phyloP scores from a whole-genome alignment of 2,113 vertebrate species.

The Rhinopomastus cyanomelas region DNA sequence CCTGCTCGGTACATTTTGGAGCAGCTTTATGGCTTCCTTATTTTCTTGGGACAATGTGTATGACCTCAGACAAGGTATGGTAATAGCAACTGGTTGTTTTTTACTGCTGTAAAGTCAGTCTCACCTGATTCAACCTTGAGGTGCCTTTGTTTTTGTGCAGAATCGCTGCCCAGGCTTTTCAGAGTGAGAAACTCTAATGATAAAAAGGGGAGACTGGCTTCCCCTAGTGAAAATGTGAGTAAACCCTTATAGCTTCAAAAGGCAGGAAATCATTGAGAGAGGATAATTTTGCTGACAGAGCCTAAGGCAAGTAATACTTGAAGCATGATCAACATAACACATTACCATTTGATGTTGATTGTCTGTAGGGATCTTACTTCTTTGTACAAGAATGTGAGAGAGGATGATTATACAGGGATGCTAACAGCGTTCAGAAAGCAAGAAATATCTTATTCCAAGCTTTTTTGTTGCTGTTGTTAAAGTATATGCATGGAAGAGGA shows the following conservation, averaged over 20 bases:
- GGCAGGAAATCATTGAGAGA: background rate
- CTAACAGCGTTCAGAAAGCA: background rate
- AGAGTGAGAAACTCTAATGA: background rate
- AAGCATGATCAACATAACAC: background rate
- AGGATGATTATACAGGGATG: background rate
- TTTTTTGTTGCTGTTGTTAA: background rate
- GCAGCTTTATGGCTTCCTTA: background rate
- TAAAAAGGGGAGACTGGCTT: background rate
- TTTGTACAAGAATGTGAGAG: background rate
- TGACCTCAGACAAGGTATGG: background rate
- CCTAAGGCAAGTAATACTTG: constrained; percentile 18
- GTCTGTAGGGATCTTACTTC: background rate
- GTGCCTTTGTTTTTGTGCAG: background rate
- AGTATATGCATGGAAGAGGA: background rate
- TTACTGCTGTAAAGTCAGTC: background rate
- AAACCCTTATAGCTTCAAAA: background rate
- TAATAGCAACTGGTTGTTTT: background rate
- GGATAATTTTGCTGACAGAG: constrained; percentile 27
- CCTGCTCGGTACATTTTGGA: background rate
- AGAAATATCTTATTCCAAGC: background rate
- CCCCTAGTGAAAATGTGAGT: background rate
- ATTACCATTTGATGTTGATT: background rate
- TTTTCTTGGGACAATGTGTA: background rate
- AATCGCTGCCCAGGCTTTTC: background rate
- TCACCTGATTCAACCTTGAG: background rate